Percentiles rank a stretch among this genome's conserved stretches.
Conservation (phyloP, 2,113 vertebrate species). For the Paedocypris sp. region DNA sequence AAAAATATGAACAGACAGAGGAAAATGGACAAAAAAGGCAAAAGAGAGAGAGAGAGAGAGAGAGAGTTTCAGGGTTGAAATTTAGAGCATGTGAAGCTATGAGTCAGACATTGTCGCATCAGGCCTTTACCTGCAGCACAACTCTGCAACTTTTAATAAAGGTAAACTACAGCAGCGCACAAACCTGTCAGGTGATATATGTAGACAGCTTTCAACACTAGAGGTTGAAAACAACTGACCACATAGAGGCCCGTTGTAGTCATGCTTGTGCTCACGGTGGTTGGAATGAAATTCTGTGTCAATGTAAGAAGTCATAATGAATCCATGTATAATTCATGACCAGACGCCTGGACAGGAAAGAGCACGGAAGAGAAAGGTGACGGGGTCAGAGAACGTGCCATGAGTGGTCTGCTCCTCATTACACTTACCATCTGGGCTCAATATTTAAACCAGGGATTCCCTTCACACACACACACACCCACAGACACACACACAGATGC, state of each 20-base stretch:
- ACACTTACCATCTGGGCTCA: slow-evolving; percentile 23
- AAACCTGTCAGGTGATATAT: slow-evolving; percentile 9
- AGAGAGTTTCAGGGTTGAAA: not conserved
- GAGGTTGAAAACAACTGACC: no score
- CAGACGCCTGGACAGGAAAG: not conserved
- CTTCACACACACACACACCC: slow-evolving; percentile 4
- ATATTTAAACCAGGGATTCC: slow-evolving; percentile 19
- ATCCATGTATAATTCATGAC: slow-evolving; percentile 34
- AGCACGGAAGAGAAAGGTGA: not conserved
- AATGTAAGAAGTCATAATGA: slow-evolving; percentile 33
- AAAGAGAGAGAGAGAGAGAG: not conserved
- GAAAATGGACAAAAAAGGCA: no score
- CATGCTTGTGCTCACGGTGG: not conserved
- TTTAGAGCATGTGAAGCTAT: not conserved
- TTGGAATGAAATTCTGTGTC: slow-evolving; percentile 12
- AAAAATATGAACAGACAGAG: no score
- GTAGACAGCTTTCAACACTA: no score
- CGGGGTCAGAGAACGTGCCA: slow-evolving; percentile 11
- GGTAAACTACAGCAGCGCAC: not conserved
- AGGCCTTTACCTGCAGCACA: not conserved
- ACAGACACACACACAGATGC: not conserved
- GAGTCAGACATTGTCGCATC: not conserved
- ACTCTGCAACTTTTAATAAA: slow-evolving; percentile 1
- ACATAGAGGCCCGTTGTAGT: slow-evolving; percentile 2
- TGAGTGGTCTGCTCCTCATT: slow-evolving; percentile 19